Conservation (phyloP, 2,797 vertebrate species). For the Cryptoprocta ferox region DNA sequence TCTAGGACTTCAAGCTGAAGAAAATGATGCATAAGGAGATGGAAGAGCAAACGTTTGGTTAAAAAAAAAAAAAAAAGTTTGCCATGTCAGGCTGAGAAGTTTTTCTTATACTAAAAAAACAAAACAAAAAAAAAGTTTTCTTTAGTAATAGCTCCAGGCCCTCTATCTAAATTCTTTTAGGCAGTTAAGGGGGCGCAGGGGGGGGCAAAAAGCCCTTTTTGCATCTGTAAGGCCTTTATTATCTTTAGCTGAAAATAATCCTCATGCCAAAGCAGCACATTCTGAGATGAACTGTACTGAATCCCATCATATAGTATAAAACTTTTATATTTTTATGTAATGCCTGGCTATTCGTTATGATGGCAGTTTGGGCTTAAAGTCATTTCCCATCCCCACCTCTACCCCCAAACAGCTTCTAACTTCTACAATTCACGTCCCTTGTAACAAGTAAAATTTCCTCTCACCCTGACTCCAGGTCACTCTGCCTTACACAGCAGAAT, state of each 20-base stretch:
- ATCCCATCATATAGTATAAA: background rate
- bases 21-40: background rate
- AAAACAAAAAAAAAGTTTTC: background rate
- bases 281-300: background rate
- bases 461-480: background rate
- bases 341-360: background rate
- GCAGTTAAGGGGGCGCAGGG: too few relatives aligned
- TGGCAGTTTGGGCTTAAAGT: background rate
- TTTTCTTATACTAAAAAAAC: background rate
- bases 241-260: background rate
- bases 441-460: background rate
- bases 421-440: background rate
- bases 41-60: background rate
- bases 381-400: background rate
- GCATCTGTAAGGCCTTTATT: background rate
- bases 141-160: background rate
- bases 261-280: background rate
- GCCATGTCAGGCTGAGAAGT: background rate
- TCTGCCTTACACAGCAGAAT: background rate
- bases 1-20: background rate
- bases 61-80: background rate
- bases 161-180: background rate
- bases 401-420: background rate
- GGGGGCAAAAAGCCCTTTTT: background rate
- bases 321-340: background rate